These are phyloP conservation scores for Drosophila kohkoa DNA, from an alignment of 1,140 invertebrate genomes.

Conservation along the genomic window DNA sequence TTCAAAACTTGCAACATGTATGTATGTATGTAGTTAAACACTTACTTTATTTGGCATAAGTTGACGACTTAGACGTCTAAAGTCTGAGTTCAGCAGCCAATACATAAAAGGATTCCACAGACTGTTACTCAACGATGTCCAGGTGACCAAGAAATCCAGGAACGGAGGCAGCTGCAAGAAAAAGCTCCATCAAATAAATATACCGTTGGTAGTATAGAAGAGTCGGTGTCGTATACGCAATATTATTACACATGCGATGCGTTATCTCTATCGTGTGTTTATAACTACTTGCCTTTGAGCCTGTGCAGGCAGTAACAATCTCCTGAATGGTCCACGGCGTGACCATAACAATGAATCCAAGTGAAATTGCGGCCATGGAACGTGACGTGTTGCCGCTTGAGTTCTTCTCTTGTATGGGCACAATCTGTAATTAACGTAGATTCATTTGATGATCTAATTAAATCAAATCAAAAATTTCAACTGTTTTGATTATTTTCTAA, in stretches of 20 bases:
- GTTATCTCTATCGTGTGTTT: background rate
- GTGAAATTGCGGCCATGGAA: slow-evolving; percentile 94
- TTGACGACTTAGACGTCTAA: slow-evolving; percentile 91
- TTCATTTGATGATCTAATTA: slow-evolving; percentile 30
- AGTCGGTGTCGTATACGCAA: slow-evolving; percentile 18
- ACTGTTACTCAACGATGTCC: slow-evolving; percentile 93
- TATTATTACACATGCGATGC: slow-evolving; percentile 65
- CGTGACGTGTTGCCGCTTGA: slow-evolving; percentile 91
- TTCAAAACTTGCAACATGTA: background rate
- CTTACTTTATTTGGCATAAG: slow-evolving; percentile 90
- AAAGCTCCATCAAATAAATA: slow-evolving; percentile 15
- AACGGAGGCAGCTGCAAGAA: slow-evolving; percentile 89
- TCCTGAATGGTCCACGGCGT: slow-evolving; percentile 95
- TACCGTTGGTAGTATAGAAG: too few relatives aligned
- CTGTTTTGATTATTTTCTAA: too few relatives aligned
- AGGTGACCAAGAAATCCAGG: slow-evolving; percentile 93
- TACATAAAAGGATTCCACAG: slow-evolving; percentile 96
- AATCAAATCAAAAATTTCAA: background rate
- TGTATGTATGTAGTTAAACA: background rate
- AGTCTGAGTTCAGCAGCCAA: slow-evolving; percentile 94
- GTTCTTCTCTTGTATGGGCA: slow-evolving; percentile 89
- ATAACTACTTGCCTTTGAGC: slow-evolving; percentile 87
- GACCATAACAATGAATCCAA: slow-evolving; percentile 95
- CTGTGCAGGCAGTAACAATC: slow-evolving; percentile 94
- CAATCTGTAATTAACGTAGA: slow-evolving; percentile 85